Conservation (phyloP, 1,140 invertebrate species). For the Drosophila truncata region DNA sequence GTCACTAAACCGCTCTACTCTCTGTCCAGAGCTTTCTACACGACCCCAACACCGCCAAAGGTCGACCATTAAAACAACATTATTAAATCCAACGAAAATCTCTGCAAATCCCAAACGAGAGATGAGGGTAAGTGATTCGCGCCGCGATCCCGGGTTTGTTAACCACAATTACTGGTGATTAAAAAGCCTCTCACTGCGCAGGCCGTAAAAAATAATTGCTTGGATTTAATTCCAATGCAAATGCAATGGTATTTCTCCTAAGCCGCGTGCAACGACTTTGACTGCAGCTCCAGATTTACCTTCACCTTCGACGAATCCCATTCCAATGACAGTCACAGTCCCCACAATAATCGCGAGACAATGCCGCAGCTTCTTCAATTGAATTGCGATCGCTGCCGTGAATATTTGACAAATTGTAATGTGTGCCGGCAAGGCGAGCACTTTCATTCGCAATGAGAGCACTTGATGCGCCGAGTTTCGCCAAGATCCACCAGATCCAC, state of each 20-base stretch:
- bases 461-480: conserved; percentile 69
- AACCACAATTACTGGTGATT: conserved; percentile 61
- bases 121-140: conserved; percentile 71
- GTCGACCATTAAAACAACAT: conserved; percentile 17
- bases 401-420: conserved; percentile 73
- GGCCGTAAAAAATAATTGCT: conserved; percentile 19
- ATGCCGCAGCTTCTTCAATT: conserved; percentile 65
- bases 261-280: conserved; percentile 21
- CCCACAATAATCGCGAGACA: conserved; percentile 37
- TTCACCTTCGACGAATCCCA: conserved; percentile 31
- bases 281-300: conserved; percentile 18
- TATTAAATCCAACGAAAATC: conserved; percentile 26
- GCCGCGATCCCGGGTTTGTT: conserved; percentile 32
- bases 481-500: conserved; percentile 21
- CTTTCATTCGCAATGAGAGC: conserved; percentile 75
- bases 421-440: conserved; percentile 60
- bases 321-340: conserved; percentile 24
- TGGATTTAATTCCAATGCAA: conserved; percentile 53
- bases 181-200: conserved; percentile 36
- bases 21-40: conserved; percentile 60
- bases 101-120: conserved; percentile 16
- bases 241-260: conserved; percentile 32
- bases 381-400: conserved; percentile 55
- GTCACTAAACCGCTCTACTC: conserved; percentile 40
- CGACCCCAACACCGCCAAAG: conserved; percentile 10